Base-by-base conservation (phyloP, 2,797 vertebrate species). In the Helostoma temminkii region DNA sequence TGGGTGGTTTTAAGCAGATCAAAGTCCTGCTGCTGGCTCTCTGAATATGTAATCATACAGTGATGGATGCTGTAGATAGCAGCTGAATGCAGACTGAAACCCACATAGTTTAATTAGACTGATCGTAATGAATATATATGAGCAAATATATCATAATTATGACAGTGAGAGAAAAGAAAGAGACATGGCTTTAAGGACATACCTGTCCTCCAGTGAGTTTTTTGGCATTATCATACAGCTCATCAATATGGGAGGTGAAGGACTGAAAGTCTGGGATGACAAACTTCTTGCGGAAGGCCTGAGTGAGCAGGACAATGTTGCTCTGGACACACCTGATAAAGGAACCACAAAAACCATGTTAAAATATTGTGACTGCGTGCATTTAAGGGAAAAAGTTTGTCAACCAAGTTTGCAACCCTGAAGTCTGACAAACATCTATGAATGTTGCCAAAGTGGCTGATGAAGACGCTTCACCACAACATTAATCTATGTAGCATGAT, bases 251-350 rank as follows among this genome's bases (percentile, higher is more conserved):
- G 50, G 97, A 96, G 60, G 96, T 91, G 91, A 99, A 99, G 0
- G 96, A 94, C 95, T 95, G 94, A 88, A 98, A 99, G 91, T 99
- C 98, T 42, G 98, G 98, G 93, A 99, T 99, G 87, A 99, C 97
- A 89, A 99, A 99, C 93, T 99, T 99, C 93, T 97, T 96, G 78
- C 98, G 94, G 92, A 99, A 99, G 63, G 98, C 98, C 93, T 99
- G 98, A 78, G 98, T 99, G 81, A 99, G 95, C 87, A 99, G 94
- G 80, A 99, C 97, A 81, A 99, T 99, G 92, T 99, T 99, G 94
- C 96, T 98, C 84, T 98, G 97, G 89, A 99, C 97, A 91, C 98
- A 99, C 93, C 98, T 99, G 94, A 54, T 75, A 71, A 84, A 82
- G 45, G 81, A 85, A 88, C 62, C 76, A 89, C 78, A 86, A 37